Conservation (phyloP, 2,113 vertebrate species). For the Eulemur macaco region DNA sequence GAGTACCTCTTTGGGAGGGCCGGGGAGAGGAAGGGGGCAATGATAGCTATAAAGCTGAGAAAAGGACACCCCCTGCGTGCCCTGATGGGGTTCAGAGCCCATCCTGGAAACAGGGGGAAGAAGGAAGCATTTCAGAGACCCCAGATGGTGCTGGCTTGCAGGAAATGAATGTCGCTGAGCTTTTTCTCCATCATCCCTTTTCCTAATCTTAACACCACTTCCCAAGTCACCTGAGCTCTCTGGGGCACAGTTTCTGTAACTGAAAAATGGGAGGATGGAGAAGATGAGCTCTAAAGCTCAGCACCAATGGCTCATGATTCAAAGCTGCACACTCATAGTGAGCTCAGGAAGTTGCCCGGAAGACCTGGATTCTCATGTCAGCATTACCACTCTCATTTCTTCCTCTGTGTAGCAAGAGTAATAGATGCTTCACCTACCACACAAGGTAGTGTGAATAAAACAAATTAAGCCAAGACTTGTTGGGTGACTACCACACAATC, state of each 20-base stretch:
- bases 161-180: neutral
- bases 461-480: neutral
- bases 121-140: neutral
- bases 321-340: neutral
- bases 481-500: neutral
- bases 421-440: neutral
- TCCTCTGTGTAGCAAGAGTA: neutral
- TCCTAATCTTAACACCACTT: neutral
- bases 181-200: neutral
- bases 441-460: neutral
- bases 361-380: neutral
- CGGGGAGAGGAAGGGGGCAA: neutral
- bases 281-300: neutral
- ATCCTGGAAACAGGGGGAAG: too few species aligned
- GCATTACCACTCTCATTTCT: neutral
- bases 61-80: too few species aligned
- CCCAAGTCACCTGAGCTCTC: neutral
- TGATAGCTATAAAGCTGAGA: neutral
- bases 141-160: too few species aligned
- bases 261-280: neutral
- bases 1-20: neutral
- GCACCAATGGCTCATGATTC: neutral
- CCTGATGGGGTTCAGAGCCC: too few species aligned
- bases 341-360: neutral
- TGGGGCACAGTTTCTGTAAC: neutral